These are phyloP conservation scores for Pelochelys cantorii DNA, from an alignment of 2,797 vertebrate genomes.

Conservation along the genomic window DNA sequence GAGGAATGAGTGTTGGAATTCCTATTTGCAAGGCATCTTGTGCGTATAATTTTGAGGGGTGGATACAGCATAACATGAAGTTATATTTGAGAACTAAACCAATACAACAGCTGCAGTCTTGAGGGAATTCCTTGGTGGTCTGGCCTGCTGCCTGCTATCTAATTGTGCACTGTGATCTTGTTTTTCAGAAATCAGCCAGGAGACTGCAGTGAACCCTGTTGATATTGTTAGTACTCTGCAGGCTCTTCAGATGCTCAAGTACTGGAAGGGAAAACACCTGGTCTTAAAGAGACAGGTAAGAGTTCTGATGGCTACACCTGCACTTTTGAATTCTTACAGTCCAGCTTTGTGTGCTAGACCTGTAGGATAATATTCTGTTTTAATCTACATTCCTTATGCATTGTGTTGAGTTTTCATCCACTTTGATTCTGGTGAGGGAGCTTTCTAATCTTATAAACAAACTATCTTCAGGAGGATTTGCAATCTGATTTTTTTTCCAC, in stretches of 20 bases:
- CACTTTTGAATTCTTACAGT: not conserved
- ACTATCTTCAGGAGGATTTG: rapidly evolving
- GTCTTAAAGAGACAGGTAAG: slow-evolving; percentile 97
- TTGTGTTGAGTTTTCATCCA: not conserved
- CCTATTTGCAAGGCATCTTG: rapidly evolving
- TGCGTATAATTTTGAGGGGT: rapidly evolving
- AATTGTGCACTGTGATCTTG: not conserved
- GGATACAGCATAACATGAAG: not conserved
- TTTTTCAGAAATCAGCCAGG: slow-evolving; percentile 96
- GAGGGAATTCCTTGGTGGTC: not conserved
- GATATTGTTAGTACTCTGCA: slow-evolving; percentile 99
- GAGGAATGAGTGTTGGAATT: not conserved
- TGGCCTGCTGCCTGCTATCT: not conserved
- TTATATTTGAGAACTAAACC: rapidly evolving
- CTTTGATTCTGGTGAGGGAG: not conserved
- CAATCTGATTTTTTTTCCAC: rapidly evolving
- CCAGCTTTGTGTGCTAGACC: not conserved
- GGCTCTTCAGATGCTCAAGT: slow-evolving; percentile 99
- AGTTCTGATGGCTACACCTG: not conserved
- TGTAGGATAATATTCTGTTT: not conserved
- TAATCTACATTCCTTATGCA: not conserved
- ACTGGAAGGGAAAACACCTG: slow-evolving; percentile 99
- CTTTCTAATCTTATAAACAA: not conserved
- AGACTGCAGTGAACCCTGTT: slow-evolving; percentile 97
- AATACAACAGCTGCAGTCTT: rapidly evolving